phyloP scores from a whole-genome alignment of 2,888 invertebrate genomes.

The Fragum fragum region DNA sequence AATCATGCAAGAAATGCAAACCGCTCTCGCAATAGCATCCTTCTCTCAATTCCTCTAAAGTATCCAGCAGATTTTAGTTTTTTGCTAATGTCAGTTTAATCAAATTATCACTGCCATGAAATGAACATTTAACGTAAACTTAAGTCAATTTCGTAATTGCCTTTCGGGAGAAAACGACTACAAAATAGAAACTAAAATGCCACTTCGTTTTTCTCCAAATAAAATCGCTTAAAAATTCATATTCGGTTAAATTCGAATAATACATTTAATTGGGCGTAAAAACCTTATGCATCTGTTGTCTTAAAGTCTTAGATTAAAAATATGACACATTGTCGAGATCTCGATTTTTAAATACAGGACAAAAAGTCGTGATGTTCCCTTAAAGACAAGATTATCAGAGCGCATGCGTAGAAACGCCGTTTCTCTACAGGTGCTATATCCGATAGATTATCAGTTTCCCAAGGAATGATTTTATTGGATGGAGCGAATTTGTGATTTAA shows the following conservation, averaged over 20 bases:
- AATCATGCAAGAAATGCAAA: too few species aligned
- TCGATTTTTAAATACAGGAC: conserved; percentile 28
- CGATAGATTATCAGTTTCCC: conserved; percentile 18
- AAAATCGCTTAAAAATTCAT: conserved; percentile 6
- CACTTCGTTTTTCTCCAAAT: not conserved
- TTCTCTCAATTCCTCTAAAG: too few species aligned
- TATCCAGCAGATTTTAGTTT: not conserved
- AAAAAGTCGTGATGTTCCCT: conserved; percentile 16
- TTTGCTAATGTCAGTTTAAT: not conserved
- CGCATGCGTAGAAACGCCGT: conserved; percentile 34
- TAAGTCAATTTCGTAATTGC: not conserved
- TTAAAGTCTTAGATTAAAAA: conserved; percentile 30
- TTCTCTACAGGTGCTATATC: conserved; percentile 29
- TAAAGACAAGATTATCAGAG: conserved; percentile 2
- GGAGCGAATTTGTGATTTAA: not conserved
- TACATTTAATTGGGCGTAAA: conserved; percentile 49
- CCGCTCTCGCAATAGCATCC: too few species aligned
- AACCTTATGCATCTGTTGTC: conserved; percentile 62
- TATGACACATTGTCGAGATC: conserved; percentile 20
- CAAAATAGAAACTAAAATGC: not conserved
- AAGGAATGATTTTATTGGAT: conserved; percentile 13
- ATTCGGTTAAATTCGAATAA: conserved; percentile 16
- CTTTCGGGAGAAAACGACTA: not conserved
- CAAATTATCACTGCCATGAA: conserved; percentile 4
- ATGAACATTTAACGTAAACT: not conserved